Conservation (phyloP, 2,888 invertebrate genomes). For the Rosalia funebris region DNA sequence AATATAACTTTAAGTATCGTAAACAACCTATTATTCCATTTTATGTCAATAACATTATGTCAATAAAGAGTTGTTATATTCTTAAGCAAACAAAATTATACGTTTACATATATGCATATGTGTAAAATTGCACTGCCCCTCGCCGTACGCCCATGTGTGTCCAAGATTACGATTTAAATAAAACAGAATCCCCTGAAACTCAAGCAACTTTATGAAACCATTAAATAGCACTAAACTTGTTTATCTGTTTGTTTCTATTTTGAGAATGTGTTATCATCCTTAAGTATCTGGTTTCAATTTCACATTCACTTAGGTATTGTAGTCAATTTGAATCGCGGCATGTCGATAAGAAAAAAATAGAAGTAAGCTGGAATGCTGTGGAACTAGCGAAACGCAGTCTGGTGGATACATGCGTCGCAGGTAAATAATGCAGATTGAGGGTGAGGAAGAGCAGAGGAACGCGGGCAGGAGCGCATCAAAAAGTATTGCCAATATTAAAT, state of each 20-base stretch:
- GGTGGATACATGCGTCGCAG: constrained; percentile 40
- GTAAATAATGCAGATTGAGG: constrained; percentile 49
- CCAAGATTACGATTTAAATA: neutral
- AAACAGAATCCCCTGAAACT: neutral
- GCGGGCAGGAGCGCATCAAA: constrained; percentile 27
- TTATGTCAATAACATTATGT: too few relatives aligned
- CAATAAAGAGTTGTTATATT: too few relatives aligned
- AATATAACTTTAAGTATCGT: too few relatives aligned
- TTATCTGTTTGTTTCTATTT: neutral
- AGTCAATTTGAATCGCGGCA: constrained; percentile 42
- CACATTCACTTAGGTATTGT: constrained; percentile 43
- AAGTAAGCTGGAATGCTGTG: constrained; percentile 47
- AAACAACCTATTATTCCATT: too few relatives aligned
- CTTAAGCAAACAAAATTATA: too few relatives aligned
- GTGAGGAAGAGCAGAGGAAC: constrained; percentile 32
- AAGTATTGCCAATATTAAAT: too few relatives aligned
- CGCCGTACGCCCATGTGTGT: too few relatives aligned
- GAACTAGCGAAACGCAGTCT: constrained; percentile 51
- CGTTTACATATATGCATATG: too few relatives aligned
- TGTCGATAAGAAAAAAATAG: constrained; percentile 42
- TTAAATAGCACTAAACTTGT: neutral
- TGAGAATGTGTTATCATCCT: constrained; percentile 27
- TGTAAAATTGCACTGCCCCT: too few relatives aligned
- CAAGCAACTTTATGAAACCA: neutral
- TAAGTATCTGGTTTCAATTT: constrained; percentile 38